Evolutionary conservation across 2,113 vertebrate genomes (phyloP), one percentile per base, ranked within the genome.

Genomic region (Notechis scutatus): DNA sequence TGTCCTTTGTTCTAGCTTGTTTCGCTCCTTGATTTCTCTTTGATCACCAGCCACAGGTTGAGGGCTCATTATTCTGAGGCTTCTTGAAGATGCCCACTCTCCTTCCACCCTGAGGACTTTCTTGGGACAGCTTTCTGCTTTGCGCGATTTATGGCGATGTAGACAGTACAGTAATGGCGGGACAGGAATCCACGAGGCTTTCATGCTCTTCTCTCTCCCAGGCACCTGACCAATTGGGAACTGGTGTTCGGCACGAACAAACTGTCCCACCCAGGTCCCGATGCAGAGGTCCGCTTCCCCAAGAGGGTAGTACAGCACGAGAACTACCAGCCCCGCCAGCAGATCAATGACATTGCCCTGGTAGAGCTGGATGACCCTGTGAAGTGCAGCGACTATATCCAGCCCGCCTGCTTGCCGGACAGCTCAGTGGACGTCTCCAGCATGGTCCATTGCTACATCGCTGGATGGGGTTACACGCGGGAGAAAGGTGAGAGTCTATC

Each of bases 341-440:
- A 97, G 47, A 39, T n/a, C 24, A 96, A 97, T 0, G 97, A 97
- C 95, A 95, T 97, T 0, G 97, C 97, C 0, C 94, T 97, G 88
- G 2, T 97, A 26, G 95, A 96, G 94, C 92, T 97, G 88, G 96
- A 95, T 2, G 93, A 94, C 14, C 94, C 97, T 0, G 69, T 97
- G 1, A 1, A 50, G 1, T 97, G 96, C 4, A 96, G 91, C 15
- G n/a, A 12, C 89, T 94, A 92, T 47, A 42, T 97, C 3, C 95
- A 97, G 34, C 93, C 93, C 0, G 94, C 93, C 91, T 97, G 97
- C 88, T 94, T 97, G 92, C 97, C 96, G 4, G 93, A 81, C 0
- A 87, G 93, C 47, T 92, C 85, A 14, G 93, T 93, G 4, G 94
- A 95, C 24, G 92, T 94, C 2, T 92, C 94, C 12, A 52, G 29